Evolutionary conservation across 2,888 invertebrate species (phyloP).

Genomic region (Drosophila paranaensis): DNA sequence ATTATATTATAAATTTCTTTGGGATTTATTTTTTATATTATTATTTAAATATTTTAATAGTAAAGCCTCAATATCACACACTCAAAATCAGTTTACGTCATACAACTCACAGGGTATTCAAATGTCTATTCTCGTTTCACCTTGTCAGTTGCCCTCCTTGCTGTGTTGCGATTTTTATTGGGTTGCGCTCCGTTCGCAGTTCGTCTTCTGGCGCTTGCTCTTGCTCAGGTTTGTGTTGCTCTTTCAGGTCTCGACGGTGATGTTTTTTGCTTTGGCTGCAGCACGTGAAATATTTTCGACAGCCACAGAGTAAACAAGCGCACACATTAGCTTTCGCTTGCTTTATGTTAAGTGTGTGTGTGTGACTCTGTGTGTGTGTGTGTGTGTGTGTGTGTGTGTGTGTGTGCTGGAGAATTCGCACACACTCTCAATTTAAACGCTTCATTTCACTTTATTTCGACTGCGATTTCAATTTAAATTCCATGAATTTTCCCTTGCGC

Average conservation of each 20-base stretch:
- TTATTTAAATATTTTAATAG: no score
- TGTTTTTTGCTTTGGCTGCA: conserved; percentile 65
- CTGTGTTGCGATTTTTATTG: conserved; percentile 29
- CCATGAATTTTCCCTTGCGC: conserved; percentile 60
- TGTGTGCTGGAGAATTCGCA: conserved; percentile 23
- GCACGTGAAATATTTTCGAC: conserved; percentile 77
- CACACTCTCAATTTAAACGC: conserved; percentile 70
- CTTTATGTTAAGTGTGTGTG: conserved; percentile 19
- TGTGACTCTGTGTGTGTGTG: neutral
- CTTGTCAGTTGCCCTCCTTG: neutral
- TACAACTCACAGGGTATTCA: conserved; percentile 17
- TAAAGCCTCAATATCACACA: no score
- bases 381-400: conserved; percentile 5
- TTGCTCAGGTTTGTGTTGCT: conserved; percentile 16
- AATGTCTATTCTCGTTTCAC: neutral
- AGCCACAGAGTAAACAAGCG: conserved; percentile 77
- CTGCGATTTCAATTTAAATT: conserved; percentile 81
- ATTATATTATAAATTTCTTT: no score
- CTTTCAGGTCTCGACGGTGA: conserved; percentile 59
- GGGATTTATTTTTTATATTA: no score
- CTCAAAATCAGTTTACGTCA: no score
- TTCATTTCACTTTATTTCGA: conserved; percentile 80
- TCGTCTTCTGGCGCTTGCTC: conserved; percentile 13
- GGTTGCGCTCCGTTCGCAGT: conserved; percentile 26
- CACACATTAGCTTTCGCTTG: conserved; percentile 73